These are phyloP conservation scores for Arrhamphus sclerolepis DNA, from an alignment of 2,797 vertebrate genomes.

Conservation along the genomic window DNA sequence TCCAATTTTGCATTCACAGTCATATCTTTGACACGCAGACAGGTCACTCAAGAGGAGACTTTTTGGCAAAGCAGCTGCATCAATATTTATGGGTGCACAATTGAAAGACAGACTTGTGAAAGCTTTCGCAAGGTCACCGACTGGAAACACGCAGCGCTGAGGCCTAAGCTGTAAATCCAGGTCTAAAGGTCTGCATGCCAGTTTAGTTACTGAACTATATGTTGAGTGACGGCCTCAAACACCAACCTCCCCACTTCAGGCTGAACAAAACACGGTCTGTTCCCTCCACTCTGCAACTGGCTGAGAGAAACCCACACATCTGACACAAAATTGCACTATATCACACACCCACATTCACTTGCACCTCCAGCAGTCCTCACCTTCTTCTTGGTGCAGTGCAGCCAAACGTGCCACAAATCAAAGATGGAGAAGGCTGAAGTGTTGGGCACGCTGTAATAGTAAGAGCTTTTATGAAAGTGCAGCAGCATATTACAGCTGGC, in stretches of 20 bases:
- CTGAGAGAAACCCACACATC: slow-evolving; percentile 35
- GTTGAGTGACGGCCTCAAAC: slow-evolving; percentile 72
- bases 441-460: not conserved
- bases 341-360: slow-evolving; percentile 31
- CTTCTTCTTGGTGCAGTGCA: slow-evolving; percentile 46
- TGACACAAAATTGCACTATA: slow-evolving; percentile 40
- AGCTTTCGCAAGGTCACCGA: slow-evolving; percentile 23
- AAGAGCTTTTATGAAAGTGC: not conserved
- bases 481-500: not conserved
- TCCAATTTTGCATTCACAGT: slow-evolving; percentile 25
- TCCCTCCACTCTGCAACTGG: slow-evolving; percentile 30
- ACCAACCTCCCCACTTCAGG: slow-evolving; percentile 24
- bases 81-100: slow-evolving; percentile 10
- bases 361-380: slow-evolving; percentile 48
- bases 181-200: slow-evolving; percentile 49
- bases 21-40: not conserved
- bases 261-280: slow-evolving; percentile 73
- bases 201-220: slow-evolving; percentile 47
- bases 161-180: slow-evolving; percentile 43
- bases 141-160: slow-evolving; percentile 18
- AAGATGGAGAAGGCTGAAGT: not conserved
- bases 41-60: slow-evolving; percentile 3
- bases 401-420: slow-evolving; percentile 58
- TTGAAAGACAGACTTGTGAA: slow-evolving; percentile 11
- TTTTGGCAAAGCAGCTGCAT: slow-evolving; percentile 23